Base-by-base conservation (phyloP, 2,113 vertebrate genomes). In the Caloenas nicobarica region DNA sequence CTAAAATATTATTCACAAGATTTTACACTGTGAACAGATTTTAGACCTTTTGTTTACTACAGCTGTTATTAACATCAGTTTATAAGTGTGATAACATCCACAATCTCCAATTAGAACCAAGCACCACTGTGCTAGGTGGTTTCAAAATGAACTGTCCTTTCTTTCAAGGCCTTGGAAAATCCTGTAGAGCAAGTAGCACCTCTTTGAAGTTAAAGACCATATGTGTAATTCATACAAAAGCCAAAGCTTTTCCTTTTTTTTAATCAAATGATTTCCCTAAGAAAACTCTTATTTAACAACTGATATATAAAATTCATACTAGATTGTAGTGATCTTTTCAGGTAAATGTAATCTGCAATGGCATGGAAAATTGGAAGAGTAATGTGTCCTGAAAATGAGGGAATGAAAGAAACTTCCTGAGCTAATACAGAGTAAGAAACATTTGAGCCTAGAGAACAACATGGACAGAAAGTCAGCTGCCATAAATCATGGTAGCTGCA, bases 361-460 rank as follows among this genome's bases (percentile, higher is more conserved):
- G 16, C 4, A 5, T 71, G 64, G 80, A 68, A 96, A 93, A 86
- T 40, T 88, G 69, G 13, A 64, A 34, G 25, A 74, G 33, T 78
- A 93, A 88, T 56, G 10, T 50, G n/a, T 71, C 33, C 42, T 93
- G 69, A 86, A 94, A 91, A 92, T 48, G 33, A 77, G 22, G 38
- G 46, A 90, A 82, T 61, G 76, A 81, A 81, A 77, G 53, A 80
- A 42, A 74, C 24, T 68, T 88, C 25, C 36, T n/a, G n/a, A 88
- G 57, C 11, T 89, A 85, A 88, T 64, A 64, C 40, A 94, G 15
- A 11, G 24, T 88, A 83, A 74, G 77, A 92, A 93, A 88, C 48
- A 74, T 61, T 79, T 79, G 70, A 91, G 38, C 84, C 42, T 89
- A 72, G 48, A 89, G 81, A 91, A 76, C 65, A 97, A 71, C 69